Base-by-base conservation (phyloP, 2,113 vertebrate genomes). In the Promerops cafer region DNA sequence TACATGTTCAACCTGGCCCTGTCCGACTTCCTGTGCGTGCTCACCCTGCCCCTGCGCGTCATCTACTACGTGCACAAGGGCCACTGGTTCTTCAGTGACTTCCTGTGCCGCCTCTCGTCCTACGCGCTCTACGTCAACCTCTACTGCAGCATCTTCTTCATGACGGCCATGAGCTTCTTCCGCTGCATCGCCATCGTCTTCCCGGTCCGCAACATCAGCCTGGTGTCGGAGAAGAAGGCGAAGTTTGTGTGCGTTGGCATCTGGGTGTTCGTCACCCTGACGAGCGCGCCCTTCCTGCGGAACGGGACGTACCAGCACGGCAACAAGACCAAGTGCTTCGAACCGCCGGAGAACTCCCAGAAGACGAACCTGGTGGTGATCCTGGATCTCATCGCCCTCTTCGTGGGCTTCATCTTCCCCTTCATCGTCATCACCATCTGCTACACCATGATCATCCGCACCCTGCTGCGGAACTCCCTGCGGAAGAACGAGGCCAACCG, bases 131-230 rank as follows among this genome's bases (percentile, higher is more conserved):
- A 99, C 2, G 99, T 99, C 39, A 99, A 99, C 97, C 98, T 99
- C 83, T 99, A 99, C 52, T 99, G 99, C 91, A 99, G 99, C 94
- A 99, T 99, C 76, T 99, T 99, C 61, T 99, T 99, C 96, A 99
- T 99, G 99, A 99, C 98, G 2, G 99, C 98, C 16, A 99, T 99
- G 99, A 99, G 99, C 42, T 97, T 99, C 96, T 99, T 99, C 6
- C 98, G 99, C 7, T 99, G 99, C 92, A 76, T 99, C 33, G 99
- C 99, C 90, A 99, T 99, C 4, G 99, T 99, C 40, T 99, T 98
- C 82, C 99, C 99, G 0, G 98, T 99, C 37, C 98, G 98, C 93
- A 99, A 99, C 94, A 95, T 99, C 71, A 97, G 89, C 17, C 77
- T 99, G 87, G 97, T 98, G 39, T 98, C 98, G 1, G 97, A 98